Evolutionary conservation across 2,113 vertebrate genomes (phyloP).

Genomic region (Hemicordylus capensis): DNA sequence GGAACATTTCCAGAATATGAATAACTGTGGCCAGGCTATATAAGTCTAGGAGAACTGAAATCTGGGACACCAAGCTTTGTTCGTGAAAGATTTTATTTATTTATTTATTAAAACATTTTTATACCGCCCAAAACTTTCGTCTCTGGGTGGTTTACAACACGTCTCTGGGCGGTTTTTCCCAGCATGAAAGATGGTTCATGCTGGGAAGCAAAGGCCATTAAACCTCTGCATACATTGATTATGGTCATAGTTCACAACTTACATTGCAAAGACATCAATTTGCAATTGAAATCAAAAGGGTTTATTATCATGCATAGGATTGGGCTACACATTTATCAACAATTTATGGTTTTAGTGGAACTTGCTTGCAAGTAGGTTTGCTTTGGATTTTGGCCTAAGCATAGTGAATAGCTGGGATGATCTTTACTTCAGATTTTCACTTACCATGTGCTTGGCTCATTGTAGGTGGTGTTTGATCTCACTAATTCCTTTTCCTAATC

Average conservation of each 20-base stretch:
- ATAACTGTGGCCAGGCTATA: no score
- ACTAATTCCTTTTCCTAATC: constrained; percentile 27
- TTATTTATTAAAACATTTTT: no score
- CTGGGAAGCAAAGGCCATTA: neutral
- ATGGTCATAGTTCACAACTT: neutral
- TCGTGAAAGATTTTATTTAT: no score
- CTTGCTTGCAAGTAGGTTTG: neutral
- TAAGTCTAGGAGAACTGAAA: no score
- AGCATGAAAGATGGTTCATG: no score
- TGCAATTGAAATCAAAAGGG: neutral
- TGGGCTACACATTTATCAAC: neutral
- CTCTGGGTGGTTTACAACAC: no score
- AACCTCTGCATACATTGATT: neutral
- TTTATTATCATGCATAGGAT: neutral
- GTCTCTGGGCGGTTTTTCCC: no score
- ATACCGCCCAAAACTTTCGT: no score
- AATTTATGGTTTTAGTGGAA: neutral
- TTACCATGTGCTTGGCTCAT: neutral
- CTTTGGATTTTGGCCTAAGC: constrained; percentile 37
- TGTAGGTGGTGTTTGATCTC: constrained; percentile 12
- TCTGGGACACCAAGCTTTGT: no score
- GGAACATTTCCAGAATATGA: no score
- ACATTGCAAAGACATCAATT: neutral
- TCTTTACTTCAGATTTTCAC: neutral
- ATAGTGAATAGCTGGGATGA: constrained; percentile 16